Base-by-base conservation (phyloP, 2,888 invertebrate species). In the Acholoe squamosa region DNA sequence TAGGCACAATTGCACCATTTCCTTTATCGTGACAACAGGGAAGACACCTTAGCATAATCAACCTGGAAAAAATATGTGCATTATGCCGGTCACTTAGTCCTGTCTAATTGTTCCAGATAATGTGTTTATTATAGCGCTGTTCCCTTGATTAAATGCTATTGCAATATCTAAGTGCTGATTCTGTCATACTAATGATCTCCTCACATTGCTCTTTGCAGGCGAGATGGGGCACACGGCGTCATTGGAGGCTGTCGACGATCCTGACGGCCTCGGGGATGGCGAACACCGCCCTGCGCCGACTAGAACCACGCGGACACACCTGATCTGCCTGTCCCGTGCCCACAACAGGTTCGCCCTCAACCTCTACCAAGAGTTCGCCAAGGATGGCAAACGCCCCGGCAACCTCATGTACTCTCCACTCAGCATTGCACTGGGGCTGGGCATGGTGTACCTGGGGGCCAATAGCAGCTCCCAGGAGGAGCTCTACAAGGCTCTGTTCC, bases 271-370 rank as follows among this genome's bases (percentile, higher is more conserved):
- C 25, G 34, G 33, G 19, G 91, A 61, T 22, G 89, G 76, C 89
- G 90, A 84, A 16, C 51, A n/a, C 19, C 80, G 84, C 16, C 71
- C 84, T 7, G 84, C n/a, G 71, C 84, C 90, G 19, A 56, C 89
- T 1, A 33, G 90, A 52, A 93, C 93, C n/a, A 93, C 93, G 28
- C 90, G 93, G 33, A 91, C 93, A 16, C 92, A 93, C 86, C 91
- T 93, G 54, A 86, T 92, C 34, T 91, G 90, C 80, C 92, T 93
- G 61, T 91, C 91, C 34, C 91, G 93, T 43, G 93, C 93, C 51
- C 91, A 92, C 92, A 93, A 93, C 91, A 93, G 92, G 89, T 93
- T 93, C 91, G 91, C 92, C 71, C 61, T 93, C 61, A 90, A 91
- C 67, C 91, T 93, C 52, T 93, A 91, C 80, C 92, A 93, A 80